Base-by-base conservation (phyloP, 2,797 vertebrate species). In the Sebastes steindachneri region DNA sequence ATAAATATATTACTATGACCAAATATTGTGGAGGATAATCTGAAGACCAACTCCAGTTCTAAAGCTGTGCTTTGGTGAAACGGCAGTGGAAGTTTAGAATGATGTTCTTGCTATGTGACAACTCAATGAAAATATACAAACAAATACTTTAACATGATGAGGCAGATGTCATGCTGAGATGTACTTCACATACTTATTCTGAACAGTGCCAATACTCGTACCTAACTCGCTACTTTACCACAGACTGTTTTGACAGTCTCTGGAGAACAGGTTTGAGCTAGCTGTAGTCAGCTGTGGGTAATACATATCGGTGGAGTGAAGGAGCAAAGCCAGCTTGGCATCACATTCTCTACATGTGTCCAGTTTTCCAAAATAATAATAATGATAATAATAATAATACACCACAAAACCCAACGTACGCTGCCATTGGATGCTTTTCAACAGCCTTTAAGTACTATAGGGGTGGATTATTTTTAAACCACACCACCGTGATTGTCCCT, bases 381-480 rank as follows among this genome's bases (percentile, higher is more conserved):
- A 69, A 54, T 17, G 14, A 64, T 25, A 53, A 62, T 7, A 75
- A 33, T 60, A 21, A 63, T 37, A 79, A 66, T 10, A 23, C 2
- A 55, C 23, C 17, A 62, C 28, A 51, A 78, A 58, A 26, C 3
- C 62, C 21, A 35, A 35, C 10, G 12, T 5, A 14, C 9, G 21
- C 54, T 10, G 28, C 15, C 31, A 31, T 2, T 41, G 37, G 35
- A 45, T 14, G 26, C 9, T 17, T 29, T 62, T 65, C 55, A 19
- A 12, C 51, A 41, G 63, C 31, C 72, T 74, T 7, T 48, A 71
- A 73, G 35, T 1, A 17, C 11, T n/a, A 17, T 4, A 12, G 3
- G 59, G 59, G 33, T n/a, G 17, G 37, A 23, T 1, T 68, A 19
- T 65, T 51, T 57, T 68, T 28, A 54, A 76, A 41, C 68, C 66